phyloP scores from a whole-genome alignment of 1,140 invertebrate species.

The Popillia japonica region DNA sequence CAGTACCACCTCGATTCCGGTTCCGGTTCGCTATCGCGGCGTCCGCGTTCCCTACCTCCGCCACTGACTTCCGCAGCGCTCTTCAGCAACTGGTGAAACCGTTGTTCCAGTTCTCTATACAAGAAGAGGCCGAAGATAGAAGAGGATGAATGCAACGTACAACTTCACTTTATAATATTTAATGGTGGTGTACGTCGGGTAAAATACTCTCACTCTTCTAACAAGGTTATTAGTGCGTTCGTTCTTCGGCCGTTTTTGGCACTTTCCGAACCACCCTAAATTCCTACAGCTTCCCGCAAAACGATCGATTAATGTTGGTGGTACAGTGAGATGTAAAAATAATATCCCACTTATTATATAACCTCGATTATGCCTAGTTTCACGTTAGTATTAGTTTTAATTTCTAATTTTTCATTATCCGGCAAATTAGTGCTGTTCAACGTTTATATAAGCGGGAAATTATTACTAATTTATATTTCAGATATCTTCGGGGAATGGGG shows the following conservation, averaged over 20 bases:
- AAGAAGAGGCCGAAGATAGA: not conserved
- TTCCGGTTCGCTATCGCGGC: slow-evolving; percentile 26
- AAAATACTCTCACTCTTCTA: slow-evolving; percentile 11
- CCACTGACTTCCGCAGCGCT: slow-evolving; percentile 12
- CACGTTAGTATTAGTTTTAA: too few relatives aligned
- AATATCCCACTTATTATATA: too few relatives aligned
- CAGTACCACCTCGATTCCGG: slow-evolving; percentile 38
- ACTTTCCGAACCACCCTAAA: not conserved
- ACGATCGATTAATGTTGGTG: slow-evolving; percentile 10
- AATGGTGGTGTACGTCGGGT: not conserved
- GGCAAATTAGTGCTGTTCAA: too few relatives aligned
- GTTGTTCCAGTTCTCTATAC: not conserved
- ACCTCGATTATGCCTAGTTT: too few relatives aligned
- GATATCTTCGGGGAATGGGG: too few relatives aligned
- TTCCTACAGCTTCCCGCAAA: not conserved
- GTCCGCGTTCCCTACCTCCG: slow-evolving; percentile 22
- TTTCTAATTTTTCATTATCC: too few relatives aligned
- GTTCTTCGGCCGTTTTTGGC: not conserved
- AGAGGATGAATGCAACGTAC: not conserved
- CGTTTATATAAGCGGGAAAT: too few relatives aligned
- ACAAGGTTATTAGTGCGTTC: slow-evolving; percentile 15
- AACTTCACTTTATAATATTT: slow-evolving; percentile 24
- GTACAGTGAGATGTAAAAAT: too few relatives aligned
- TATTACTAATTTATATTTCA: too few relatives aligned
- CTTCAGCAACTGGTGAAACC: slow-evolving; percentile 8